phyloP scores from a whole-genome alignment of 2,888 invertebrate genomes.

The Drosophila austrosaltans region DNA sequence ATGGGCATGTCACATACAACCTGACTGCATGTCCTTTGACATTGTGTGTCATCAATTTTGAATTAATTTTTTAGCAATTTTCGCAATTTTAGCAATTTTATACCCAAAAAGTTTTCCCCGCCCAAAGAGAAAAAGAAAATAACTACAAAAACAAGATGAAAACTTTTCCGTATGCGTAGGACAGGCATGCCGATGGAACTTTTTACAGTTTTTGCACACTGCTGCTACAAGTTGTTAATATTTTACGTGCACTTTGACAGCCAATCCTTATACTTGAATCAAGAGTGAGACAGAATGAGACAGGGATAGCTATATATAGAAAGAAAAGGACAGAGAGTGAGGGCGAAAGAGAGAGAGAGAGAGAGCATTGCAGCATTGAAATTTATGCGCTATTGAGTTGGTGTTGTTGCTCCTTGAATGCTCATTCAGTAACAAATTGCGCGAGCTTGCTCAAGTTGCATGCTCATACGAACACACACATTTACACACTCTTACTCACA shows the following conservation, averaged over 20 bases:
- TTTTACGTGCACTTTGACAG: conserved; percentile 63
- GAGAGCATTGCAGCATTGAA: conserved; percentile 49
- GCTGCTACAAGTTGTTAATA: conserved; percentile 53
- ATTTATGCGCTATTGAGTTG: conserved; percentile 61
- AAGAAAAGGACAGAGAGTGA: not conserved
- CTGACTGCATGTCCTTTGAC: conserved; percentile 61
- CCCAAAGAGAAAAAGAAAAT: not conserved
- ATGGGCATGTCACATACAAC: conserved; percentile 42
- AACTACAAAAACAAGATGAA: not conserved
- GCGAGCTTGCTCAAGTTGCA: conserved; percentile 64
- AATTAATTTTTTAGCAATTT: conserved; percentile 74
- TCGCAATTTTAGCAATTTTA: conserved; percentile 45
- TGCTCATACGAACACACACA: conserved; percentile 36
- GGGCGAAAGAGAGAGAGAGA: not conserved
- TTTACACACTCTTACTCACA: not conserved
- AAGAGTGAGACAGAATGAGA: not conserved
- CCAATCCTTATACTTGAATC: conserved; percentile 38
- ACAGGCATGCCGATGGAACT: conserved; percentile 26
- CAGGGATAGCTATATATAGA: not conserved
- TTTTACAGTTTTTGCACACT: conserved; percentile 27
- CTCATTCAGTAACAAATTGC: conserved; percentile 70
- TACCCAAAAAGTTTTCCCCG: conserved; percentile 40
- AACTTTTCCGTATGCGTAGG: conserved; percentile 5
- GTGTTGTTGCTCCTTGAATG: conserved; percentile 45
- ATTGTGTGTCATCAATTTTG: conserved; percentile 73